Base-by-base conservation (phyloP, 2,888 invertebrate genomes). In the Andrena camellia region DNA sequence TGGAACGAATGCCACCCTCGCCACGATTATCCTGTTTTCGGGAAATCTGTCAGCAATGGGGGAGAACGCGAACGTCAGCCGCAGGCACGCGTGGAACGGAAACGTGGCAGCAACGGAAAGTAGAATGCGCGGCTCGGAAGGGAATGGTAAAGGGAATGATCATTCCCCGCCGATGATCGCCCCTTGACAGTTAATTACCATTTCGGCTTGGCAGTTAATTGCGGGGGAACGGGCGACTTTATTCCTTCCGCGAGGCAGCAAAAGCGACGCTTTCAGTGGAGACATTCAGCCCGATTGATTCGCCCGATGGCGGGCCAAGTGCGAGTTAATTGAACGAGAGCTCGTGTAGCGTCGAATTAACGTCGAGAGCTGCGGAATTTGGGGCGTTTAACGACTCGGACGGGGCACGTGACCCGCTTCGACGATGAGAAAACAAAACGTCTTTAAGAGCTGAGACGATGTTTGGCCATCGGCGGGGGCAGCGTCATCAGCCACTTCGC, bases 251-350 rank as follows among this genome's bases (percentile, higher is more conserved):
- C 26, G 35, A 57, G 69, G 23, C 42, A 42, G 31, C 20, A 26
- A 26, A 23, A 26, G 42, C 52, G 50, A 13, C 29, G 79, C 60
- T 72, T 72, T 63, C 52, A 57, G 23, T 10, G 7, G 79, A 67
- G 67, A 69, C 62, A 42, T 81, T 81, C 63, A 50, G 50, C 10
- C 52, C 72, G 72, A 70, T 69, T 48, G 66, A 81, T 74, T 81
- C 66, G 35, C 10, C 64, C 59, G 54, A 33, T 59, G 64, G 48
- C 52, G 23, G 35, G 33, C 29, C 26, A 78, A 67, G 71, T 67
- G 57, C 67, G 60, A 26, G 42, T 81, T 81, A 81, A 81, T 81
- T 81, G 74, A 67, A 74, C 80, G 67, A 29, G 57, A 31, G n/a
- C 31, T 13, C 13, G 71, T 48, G 71, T 20, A 67, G 10, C 60